Evolutionary conservation across 2,888 invertebrate genomes (phyloP), one percentile per base, ranked within the genome.

Genomic region (Meandrusa payeni): DNA sequence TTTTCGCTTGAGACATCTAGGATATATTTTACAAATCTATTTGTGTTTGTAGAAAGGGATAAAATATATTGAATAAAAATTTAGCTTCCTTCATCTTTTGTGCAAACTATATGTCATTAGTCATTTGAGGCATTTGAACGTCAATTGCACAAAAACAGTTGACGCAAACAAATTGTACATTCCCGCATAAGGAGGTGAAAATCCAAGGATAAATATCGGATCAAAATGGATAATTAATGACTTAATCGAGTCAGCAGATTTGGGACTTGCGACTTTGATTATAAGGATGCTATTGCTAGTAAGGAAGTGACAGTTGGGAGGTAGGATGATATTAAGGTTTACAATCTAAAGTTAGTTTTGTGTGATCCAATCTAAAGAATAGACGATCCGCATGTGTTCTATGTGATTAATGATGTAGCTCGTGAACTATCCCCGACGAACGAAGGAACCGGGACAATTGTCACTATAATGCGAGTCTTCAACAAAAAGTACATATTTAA

Each of bases 121-220:
- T 87, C 79, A 81, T 61, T 55, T 59, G 53, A 63, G 67, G 73
- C 75, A 77, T 76, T 80, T 77, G 67, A 67, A 68, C 82, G 79
- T 82, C 86, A 76, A 85, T 82, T 85, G 75, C 71, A 85, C 80
- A 86, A 86, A 85, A 85, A 87, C 86, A 87, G 73, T 64, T 64
- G 76, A 73, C 71, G 64, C 64, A 78, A 81, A 86, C 86, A 83
- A 87, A 87, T 87, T 85, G 78, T 71, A 75, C 78, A 80, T 82
- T 81, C 85, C 85, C 86, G 82, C 85, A 85, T 74, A 63, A 65
- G 72, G 75, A 85, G 81, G 87, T 83, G 87, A 86, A 86, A 86
- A 87, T 85, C 77, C 75, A 69, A 76, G 73, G 70, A 75, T 71
- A 86, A 87, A 86, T 76, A 85, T 57, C 53, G 76, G 76, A 78